Evolutionary conservation across 2,888 invertebrate genomes (phyloP), one percentile per base, ranked within the genome.

Genomic region (Myopa tessellatipennis): DNA sequence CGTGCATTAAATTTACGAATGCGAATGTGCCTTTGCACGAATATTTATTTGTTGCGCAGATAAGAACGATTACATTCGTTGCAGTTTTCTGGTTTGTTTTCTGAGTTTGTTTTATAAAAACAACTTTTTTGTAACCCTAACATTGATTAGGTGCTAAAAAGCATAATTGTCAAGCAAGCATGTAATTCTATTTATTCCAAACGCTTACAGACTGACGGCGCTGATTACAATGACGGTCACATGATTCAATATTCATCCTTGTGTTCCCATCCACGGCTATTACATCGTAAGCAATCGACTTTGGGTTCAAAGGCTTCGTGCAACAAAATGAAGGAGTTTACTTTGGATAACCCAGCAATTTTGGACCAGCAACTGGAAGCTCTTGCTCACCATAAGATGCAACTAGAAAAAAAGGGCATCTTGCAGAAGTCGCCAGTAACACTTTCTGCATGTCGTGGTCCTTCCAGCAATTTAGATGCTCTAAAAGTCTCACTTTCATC

Each of bases 111-210:
- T 63, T 40, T 55, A 67, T 77, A 16, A 60, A 40, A 61, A 80
- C 79, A 26, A 26, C 67, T 65, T 77, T n/a, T n/a, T n/a, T n/a
- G n/a, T n/a, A n/a, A n/a, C n/a, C n/a, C n/a, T n/a, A 67, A 58
- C 8, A 38, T 45, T 40, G 2, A 38, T 70, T 77, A 88, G 93
- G 93, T 95, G 84, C 95, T 95, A 79, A 94, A 94, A 85, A 95
- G 95, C 88, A 93, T 93, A 83, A 91, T 91, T 5, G 91, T 95
- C 73, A 93, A 92, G 86, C 92, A 93, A 82, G 90, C 93, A 74
- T 90, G 93, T 74, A 94, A 94, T 84, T 95, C 95, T 4, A 93
- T 94, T 10, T 95, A 93, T 87, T 94, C 95, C 58, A 92, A 94
- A 40, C 91, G 95, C 73, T 88, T 93, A 65, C 93, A 92, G 80